Base-by-base conservation (phyloP, 2,797 vertebrate genomes). In the Erithacus rubecula region DNA sequence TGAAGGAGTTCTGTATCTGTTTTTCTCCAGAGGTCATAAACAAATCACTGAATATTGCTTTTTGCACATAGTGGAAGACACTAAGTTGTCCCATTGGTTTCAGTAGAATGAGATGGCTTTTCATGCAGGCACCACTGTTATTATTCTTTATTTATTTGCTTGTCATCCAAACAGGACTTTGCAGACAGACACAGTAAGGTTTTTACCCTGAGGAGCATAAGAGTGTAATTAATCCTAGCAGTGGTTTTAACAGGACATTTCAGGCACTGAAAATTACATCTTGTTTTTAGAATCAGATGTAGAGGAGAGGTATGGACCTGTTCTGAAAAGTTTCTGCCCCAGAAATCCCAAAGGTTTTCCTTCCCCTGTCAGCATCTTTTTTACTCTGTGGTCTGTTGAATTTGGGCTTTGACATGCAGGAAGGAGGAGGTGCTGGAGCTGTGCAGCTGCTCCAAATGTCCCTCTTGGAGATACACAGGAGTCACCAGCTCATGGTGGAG, bases 61-160 rank as follows among this genome's bases (percentile, higher is more conserved):
- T 91, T 74, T 91, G 47, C 44, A 51, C 2, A 1, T 78, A 75
- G 39, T 72, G 30, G 47, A 67, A 86, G 27, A 32, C 59, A 69
- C 26, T 39, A 18, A 81, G 22, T 74, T 81, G 44, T 90, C 32
- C 43, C 41, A 17, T 43, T 91, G 80, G 70, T 79, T 94, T 93
- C 55, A 58, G 67, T 15, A 70, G 81, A 84, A 82, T 1, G 3
- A 46, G 56, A 89, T 91, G 60, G 56, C 52, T 83, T 94, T 84
- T 79, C 5, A 6, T 75, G 77, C 80, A 87, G 83, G 30, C 56
- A 68, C n/a, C 49, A 36, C 71, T 79, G 37, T 78, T 93, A 65
- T 60, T 94, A 87, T 78, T 91, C 65, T 88, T 94, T 70, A 82
- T 91, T 84, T 90, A 60, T 94, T 94, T 91, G 67, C 87, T 87